Evolutionary conservation across 2,888 invertebrate species (phyloP).

Genomic region (Parascotia fuliginaria): DNA sequence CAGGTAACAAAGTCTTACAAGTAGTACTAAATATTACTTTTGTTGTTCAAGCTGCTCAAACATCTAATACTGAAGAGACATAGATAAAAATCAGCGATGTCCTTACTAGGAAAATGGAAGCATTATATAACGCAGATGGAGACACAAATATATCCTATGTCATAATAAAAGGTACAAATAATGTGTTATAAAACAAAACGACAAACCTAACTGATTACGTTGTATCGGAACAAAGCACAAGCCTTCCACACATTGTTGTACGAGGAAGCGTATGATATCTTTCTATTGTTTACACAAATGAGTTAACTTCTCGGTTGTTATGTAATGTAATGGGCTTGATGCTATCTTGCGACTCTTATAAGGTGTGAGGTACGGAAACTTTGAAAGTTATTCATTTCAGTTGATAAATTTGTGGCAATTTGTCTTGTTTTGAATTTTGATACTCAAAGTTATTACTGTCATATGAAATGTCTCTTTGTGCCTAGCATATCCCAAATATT

Average conservation of each 20-base stretch:
- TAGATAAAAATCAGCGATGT: too few species aligned
- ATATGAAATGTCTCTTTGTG: too few species aligned
- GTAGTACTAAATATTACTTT: too few species aligned
- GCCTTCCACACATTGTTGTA: conserved; percentile 40
- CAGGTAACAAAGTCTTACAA: too few species aligned
- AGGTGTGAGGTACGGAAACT: background rate
- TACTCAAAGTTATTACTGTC: too few species aligned
- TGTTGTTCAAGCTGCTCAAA: too few species aligned
- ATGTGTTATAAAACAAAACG: background rate
- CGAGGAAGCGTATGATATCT: conserved; percentile 35
- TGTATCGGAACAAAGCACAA: conserved; percentile 23
- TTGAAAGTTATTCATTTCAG: background rate
- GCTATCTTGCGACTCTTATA: conserved; percentile 6
- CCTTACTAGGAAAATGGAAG: too few species aligned
- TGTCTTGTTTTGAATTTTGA: too few species aligned
- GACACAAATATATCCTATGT: background rate
- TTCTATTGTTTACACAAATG: conserved; percentile 35
- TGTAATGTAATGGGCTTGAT: conserved; percentile 19
- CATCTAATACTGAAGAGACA: too few species aligned
- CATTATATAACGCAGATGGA: too few species aligned
- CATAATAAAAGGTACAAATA: background rate
- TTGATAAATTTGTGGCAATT: background rate
- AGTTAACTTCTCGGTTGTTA: conserved; percentile 31
- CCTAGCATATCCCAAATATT: too few species aligned
- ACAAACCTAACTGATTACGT: conserved; percentile 7